Evolutionary conservation across 2,797 vertebrate genomes (phyloP).

Genomic region (Eulemur coronatus): DNA sequence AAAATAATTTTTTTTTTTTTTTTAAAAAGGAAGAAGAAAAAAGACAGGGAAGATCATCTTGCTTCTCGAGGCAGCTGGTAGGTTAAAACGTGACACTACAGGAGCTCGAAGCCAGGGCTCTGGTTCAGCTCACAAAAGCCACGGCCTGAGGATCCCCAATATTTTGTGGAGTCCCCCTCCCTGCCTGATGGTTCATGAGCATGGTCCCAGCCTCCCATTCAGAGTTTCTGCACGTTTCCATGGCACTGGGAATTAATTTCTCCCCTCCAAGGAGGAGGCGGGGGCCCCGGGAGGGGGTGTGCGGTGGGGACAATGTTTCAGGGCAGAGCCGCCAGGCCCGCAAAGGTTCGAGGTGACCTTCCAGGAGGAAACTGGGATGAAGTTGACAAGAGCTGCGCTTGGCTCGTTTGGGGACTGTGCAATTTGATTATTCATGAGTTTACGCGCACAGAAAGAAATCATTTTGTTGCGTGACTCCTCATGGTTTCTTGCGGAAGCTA

Average conservation of each 20-base stretch:
- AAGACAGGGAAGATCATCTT: constrained; percentile 83
- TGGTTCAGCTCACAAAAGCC: constrained; percentile 44
- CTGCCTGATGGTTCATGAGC: constrained; percentile 12
- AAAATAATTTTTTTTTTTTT: constrained; percentile 35
- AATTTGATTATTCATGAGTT: constrained; percentile 77
- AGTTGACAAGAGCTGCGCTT: neutral
- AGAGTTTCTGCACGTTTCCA: constrained; percentile 51
- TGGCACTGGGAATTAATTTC: constrained; percentile 52
- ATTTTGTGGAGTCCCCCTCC: neutral
- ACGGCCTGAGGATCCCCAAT: neutral
- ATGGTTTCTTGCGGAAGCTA: constrained; percentile 65
- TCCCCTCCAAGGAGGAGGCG: constrained; percentile 8
- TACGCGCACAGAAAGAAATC: constrained; percentile 62
- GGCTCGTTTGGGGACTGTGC: constrained; percentile 29
- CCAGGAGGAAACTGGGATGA: constrained; percentile 6
- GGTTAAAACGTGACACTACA: constrained; percentile 84
- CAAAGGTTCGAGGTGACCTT: constrained; percentile 72
- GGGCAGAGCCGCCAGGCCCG: constrained; percentile 26
- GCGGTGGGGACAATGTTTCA: neutral
- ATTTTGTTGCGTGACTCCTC: constrained; percentile 62
- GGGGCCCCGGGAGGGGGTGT: neutral
- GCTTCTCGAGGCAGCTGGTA: constrained; percentile 84
- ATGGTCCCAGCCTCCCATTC: neutral
- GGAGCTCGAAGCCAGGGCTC: constrained; percentile 42
- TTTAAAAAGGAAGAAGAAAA: constrained; percentile 1